These are phyloP conservation scores for Erebia epiphron DNA, from an alignment of 2,888 invertebrate genomes.

Conservation along the genomic window DNA sequence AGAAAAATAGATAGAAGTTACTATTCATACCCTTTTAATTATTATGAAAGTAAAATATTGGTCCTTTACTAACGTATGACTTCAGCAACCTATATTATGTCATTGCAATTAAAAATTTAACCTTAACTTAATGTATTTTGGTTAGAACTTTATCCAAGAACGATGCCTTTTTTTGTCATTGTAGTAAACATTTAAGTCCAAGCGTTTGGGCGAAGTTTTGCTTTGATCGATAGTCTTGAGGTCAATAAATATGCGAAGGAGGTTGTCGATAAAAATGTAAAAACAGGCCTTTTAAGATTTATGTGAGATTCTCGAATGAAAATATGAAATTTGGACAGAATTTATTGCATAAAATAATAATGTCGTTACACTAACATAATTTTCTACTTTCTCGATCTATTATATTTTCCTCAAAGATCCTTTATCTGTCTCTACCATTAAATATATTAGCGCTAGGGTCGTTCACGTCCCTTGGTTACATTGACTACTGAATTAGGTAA, in stretches of 20 bases:
- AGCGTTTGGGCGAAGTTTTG: background rate
- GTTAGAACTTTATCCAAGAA: background rate
- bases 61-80: too few species aligned
- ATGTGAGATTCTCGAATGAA: background rate
- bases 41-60: too few species aligned
- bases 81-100: too few species aligned
- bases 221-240: background rate
- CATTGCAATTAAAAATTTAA: too few species aligned
- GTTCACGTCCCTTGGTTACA: constrained; percentile 33
- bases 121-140: background rate
- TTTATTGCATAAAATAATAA: constrained; percentile 11
- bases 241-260: background rate
- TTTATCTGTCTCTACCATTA: constrained; percentile 17
- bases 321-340: background rate
- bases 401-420: constrained; percentile 6
- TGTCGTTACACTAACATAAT: constrained; percentile 17
- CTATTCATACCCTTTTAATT: too few species aligned
- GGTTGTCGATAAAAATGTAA: constrained; percentile 3
- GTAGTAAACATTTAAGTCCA: background rate
- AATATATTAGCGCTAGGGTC: constrained; percentile 25
- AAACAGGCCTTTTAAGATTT: background rate
- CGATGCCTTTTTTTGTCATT: background rate
- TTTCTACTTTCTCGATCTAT: constrained; percentile 9
- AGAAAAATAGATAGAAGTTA: too few species aligned
- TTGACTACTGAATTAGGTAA: constrained; percentile 38